Evolutionary conservation across 1,140 invertebrate species (phyloP).

Genomic region (Watersipora subatra): DNA sequence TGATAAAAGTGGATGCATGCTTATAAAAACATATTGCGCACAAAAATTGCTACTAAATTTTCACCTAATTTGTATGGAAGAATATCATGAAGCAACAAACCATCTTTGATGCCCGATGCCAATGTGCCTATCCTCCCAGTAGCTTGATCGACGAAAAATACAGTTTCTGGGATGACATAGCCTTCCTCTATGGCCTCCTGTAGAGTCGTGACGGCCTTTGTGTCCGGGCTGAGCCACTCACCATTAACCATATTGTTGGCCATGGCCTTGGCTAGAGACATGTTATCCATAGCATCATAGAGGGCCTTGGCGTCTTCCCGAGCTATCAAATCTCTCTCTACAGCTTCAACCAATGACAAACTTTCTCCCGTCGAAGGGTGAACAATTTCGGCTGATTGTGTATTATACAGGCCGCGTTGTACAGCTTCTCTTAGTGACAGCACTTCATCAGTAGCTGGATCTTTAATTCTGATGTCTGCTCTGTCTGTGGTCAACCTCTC

Average conservation of each 20-base stretch:
- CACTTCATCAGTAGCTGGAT: not conserved
- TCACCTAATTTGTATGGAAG: too few relatives aligned
- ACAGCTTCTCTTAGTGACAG: constrained; percentile 8
- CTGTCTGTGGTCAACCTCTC: not conserved
- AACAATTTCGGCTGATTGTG: constrained; percentile 46
- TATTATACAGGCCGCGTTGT: constrained; percentile 32
- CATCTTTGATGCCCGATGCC: not conserved
- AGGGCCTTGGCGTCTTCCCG: constrained; percentile 55
- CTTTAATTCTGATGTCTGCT: not conserved
- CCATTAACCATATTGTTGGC: constrained; percentile 36
- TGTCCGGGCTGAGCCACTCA: constrained; percentile 10
- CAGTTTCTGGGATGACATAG: constrained; percentile 25
- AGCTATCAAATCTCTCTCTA: constrained; percentile 63
- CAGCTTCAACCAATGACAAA: constrained; percentile 13
- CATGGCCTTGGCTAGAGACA: constrained; percentile 50
- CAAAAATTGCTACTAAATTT: too few relatives aligned
- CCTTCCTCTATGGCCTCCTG: constrained; percentile 26
- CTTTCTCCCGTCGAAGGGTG: constrained; percentile 17
- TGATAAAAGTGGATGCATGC: too few relatives aligned
- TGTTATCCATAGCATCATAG: constrained; percentile 14
- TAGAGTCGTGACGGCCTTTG: constrained; percentile 18
- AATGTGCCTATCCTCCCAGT: constrained; percentile 18
- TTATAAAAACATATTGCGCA: too few relatives aligned
- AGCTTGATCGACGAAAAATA: constrained; percentile 28
- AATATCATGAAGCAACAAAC: not conserved